A percentile compares a stretch with the other conserved stretches of the same genome.
Evolutionary conservation across 2,113 vertebrate species (phyloP).

Genomic region (Sphyrna mokarran): DNA sequence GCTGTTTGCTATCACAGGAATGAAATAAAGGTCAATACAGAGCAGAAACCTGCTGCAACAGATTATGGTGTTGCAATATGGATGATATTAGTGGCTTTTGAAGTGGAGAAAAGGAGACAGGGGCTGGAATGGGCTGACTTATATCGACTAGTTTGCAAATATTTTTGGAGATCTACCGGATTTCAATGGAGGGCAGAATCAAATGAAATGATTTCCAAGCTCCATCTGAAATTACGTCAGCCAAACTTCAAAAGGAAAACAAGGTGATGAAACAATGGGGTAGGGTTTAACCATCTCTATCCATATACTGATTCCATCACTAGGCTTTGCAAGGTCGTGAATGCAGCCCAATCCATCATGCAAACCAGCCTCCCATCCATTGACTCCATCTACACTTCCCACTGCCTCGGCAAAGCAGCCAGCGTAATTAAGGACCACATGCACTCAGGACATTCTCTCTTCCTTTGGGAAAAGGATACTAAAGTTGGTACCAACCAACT

Average conservation of each 20-base stretch:
- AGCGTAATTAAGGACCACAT: no score
- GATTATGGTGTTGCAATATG: neutral
- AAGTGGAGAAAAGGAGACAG: neutral
- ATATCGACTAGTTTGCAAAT: neutral
- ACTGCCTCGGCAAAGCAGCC: no score
- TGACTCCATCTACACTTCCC: no score
- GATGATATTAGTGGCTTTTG: slow-evolving; percentile 3
- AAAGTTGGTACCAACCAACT: no score
- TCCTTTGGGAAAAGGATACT: no score
- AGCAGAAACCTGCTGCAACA: neutral
- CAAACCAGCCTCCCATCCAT: no score
- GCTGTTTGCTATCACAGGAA: neutral
- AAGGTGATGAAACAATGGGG: neutral
- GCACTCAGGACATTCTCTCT: no score
- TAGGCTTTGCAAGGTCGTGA: neutral
- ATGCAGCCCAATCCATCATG: no score
- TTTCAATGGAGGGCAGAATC: neutral
- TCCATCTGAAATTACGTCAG: neutral
- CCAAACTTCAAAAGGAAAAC: neutral
- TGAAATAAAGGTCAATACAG: neutral
- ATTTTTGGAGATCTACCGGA: neutral
- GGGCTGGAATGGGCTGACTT: neutral
- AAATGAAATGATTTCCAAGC: neutral
- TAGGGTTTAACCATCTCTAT: neutral
- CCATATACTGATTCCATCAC: neutral